Evolutionary conservation across 2,113 vertebrate species (phyloP).

Genomic region (Daboia siamensis): DNA sequence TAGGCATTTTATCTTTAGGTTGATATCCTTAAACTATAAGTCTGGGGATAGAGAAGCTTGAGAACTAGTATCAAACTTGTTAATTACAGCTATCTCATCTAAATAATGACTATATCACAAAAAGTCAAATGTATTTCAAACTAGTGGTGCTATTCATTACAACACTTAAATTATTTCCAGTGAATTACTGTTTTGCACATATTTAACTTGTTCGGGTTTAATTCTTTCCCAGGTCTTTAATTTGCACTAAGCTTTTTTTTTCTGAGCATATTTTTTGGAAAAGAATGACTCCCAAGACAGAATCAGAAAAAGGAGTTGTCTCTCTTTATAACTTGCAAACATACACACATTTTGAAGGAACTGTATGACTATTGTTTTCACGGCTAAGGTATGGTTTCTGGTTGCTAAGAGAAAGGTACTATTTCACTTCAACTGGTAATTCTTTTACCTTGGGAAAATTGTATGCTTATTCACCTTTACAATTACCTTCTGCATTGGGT

Average conservation of each 20-base stretch:
- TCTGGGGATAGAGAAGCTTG: background rate
- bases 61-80: background rate
- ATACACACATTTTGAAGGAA: background rate
- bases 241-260: background rate
- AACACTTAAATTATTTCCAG: background rate
- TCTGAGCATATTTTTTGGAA: background rate
- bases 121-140: background rate
- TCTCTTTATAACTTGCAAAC: background rate
- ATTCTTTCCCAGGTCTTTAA: background rate
- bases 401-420: background rate
- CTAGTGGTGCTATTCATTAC: background rate
- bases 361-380: background rate
- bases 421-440: background rate
- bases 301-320: background rate
- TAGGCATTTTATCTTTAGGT: constrained; percentile 11
- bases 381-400: background rate
- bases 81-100: background rate
- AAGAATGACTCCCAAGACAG: background rate
- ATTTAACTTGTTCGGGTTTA: background rate
- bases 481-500: background rate
- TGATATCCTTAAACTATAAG: background rate
- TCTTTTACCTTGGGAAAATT: background rate
- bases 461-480: background rate
- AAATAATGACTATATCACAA: background rate
- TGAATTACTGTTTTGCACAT: background rate